These are phyloP conservation scores for Pituophis catenifer DNA, from an alignment of 2,113 vertebrate species.

Conservation along the genomic window DNA sequence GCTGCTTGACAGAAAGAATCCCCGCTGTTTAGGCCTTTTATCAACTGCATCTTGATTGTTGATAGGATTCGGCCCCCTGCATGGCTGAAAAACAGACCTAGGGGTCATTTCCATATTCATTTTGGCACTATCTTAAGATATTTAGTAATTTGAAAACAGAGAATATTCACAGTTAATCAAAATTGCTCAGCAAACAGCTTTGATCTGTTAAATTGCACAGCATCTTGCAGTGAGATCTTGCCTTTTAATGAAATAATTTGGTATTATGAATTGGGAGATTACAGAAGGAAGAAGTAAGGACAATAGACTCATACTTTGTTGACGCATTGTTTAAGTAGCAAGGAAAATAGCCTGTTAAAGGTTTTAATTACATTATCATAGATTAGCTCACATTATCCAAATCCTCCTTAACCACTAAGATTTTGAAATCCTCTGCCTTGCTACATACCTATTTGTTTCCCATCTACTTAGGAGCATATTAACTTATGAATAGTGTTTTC, in stretches of 20 bases:
- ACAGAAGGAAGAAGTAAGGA: slow-evolving; percentile 40
- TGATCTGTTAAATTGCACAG: slow-evolving; percentile 69
- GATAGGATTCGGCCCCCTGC: slow-evolving; percentile 82
- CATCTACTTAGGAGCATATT: not conserved
- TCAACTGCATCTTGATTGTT: slow-evolving; percentile 79
- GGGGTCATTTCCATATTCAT: slow-evolving; percentile 61
- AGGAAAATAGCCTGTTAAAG: slow-evolving; percentile 39
- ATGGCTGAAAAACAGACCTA: slow-evolving; percentile 72
- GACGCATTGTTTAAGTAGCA: slow-evolving; percentile 29
- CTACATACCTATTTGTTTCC: not conserved
- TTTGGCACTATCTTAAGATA: slow-evolving; percentile 58
- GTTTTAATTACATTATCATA: slow-evolving; percentile 25
- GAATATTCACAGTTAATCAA: slow-evolving; percentile 61
- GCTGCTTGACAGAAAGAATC: slow-evolving; percentile 74
- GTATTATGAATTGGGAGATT: slow-evolving; percentile 25
- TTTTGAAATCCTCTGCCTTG: slow-evolving; percentile 2
- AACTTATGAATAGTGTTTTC: slow-evolving; percentile 14
- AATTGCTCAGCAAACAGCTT: slow-evolving; percentile 64
- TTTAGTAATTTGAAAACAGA: slow-evolving; percentile 58
- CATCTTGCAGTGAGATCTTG: slow-evolving; percentile 36
- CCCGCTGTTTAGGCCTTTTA: slow-evolving; percentile 81
- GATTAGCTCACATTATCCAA: slow-evolving; percentile 13
- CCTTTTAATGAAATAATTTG: slow-evolving; percentile 37
- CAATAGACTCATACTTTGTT: slow-evolving; percentile 51
- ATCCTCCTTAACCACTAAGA: slow-evolving; percentile 15